Evolutionary conservation across 2,888 invertebrate genomes (phyloP).

Genomic region (Nomada flava): DNA sequence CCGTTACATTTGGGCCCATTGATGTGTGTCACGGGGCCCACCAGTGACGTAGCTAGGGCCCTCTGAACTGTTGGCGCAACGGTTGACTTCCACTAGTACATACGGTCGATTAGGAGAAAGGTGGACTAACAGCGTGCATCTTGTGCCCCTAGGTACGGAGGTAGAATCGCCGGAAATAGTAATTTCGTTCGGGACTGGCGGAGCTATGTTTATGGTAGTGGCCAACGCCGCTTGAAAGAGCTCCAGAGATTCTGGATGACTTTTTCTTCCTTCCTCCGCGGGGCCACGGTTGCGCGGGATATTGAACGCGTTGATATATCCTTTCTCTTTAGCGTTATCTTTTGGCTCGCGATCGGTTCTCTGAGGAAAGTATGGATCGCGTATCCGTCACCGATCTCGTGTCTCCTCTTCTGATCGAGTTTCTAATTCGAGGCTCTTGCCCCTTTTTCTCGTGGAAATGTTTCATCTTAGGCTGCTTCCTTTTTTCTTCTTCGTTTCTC

Average conservation of each 20-base stretch:
- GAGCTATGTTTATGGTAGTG: not conserved
- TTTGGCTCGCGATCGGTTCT: not conserved
- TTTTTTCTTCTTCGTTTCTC: not conserved
- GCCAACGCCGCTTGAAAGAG: not conserved
- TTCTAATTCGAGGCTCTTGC: not conserved
- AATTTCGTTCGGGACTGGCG: slow-evolving; percentile 12
- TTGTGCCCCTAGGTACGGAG: not conserved
- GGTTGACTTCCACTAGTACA: slow-evolving; percentile 1
- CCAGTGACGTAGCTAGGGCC: slow-evolving; percentile 67
- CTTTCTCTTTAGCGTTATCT: slow-evolving; percentile 15
- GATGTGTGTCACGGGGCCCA: slow-evolving; percentile 83
- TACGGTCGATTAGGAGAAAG: slow-evolving; percentile 47
- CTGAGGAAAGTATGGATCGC: slow-evolving; percentile 12
- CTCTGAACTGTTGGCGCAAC: slow-evolving; percentile 34
- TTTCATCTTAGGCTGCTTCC: not conserved
- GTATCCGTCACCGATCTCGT: not conserved
- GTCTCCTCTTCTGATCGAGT: slow-evolving; percentile 9
- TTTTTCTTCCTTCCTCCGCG: not conserved
- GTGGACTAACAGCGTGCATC: slow-evolving; percentile 8
- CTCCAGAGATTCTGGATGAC: not conserved
- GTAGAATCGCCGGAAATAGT: slow-evolving; percentile 1
- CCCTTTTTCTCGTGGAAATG: not conserved
- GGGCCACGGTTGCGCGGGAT: not conserved
- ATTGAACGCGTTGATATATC: not conserved
- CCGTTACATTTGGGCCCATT: slow-evolving; percentile 81